Base-by-base conservation (phyloP, 2,888 invertebrate genomes). In the Eupithecia inturbata region DNA sequence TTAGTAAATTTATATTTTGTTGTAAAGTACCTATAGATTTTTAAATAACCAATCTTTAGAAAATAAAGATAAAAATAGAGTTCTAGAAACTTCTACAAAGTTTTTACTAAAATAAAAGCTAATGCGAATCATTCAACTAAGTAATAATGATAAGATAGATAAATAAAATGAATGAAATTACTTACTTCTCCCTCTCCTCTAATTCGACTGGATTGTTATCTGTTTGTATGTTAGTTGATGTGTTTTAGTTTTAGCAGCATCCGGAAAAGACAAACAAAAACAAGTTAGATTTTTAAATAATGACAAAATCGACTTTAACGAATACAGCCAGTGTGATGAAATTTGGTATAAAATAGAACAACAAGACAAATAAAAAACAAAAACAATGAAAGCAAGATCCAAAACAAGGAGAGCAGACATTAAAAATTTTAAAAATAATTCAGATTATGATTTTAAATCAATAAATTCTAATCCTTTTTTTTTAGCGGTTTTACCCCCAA, bases 161-260 rank as follows among this genome's bases (percentile, higher is more conserved):
- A 19, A 41, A 74, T 36, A 57, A 70, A 71, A 73, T 19, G 10
- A 67, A 72, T 75, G 62, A 67, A 14, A 70, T 68, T 78, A 77
- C 97, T 97, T 96, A 97, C 97, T 97, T 97, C 94, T 97, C 97
- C 89, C 97, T 95, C 93, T 97, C 97, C 92, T 97, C 97, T 95
- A 97, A 95, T 90, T 97, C 96, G 93, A 97, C 96, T 81, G 96
- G 96, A 92, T 96, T 97, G 95, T 96, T 97, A 95, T 97, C 97
- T 97, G 95, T 81, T 81, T 84, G 82, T 85, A 84, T 84, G 88
- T 89, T 89, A 88, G 88, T 89, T 83, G 86, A 86, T 68, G 77
- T 76, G 76, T 83, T 89, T 90, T 92, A 91, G 91, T 89, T 89
- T 93, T 91, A 92, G 95, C 95, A 84, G 93, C 93, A 84, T 90